phyloP scores from a whole-genome alignment of 2,797 vertebrate genomes.

The Tragelaphus oryx region DNA sequence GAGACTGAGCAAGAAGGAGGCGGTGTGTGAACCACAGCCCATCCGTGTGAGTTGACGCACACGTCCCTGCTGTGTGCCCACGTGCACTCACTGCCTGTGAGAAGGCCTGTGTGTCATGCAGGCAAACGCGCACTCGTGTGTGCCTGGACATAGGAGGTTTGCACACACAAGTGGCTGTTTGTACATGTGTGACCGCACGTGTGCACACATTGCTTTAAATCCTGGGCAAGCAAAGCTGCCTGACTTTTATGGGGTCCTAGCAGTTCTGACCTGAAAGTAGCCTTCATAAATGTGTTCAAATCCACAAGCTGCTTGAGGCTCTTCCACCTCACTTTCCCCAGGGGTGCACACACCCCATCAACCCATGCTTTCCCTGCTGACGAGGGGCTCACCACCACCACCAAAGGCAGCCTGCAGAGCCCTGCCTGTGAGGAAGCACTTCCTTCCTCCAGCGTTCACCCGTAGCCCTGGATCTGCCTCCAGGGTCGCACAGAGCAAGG shows the following conservation, averaged over 20 bases:
- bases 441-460: background rate
- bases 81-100: background rate
- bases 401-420: background rate
- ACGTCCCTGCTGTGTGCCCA: accelerated
- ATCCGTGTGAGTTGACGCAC: accelerated
- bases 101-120: background rate
- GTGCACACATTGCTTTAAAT: background rate
- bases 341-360: background rate
- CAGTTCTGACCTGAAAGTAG: background rate
- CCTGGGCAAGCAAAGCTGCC: background rate
- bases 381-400: accelerated
- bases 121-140: accelerated
- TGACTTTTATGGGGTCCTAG: background rate
- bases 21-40: accelerated
- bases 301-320: background rate
- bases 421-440: background rate
- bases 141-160: background rate
- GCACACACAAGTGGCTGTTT: background rate
- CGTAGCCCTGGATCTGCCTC: background rate
- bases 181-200: accelerated
- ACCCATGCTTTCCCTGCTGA: background rate
- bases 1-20: background rate
- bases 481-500: background rate
- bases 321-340: background rate
- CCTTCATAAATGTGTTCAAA: background rate